Conservation (phyloP, 2,797 vertebrate species). For the Cuniculus paca region DNA sequence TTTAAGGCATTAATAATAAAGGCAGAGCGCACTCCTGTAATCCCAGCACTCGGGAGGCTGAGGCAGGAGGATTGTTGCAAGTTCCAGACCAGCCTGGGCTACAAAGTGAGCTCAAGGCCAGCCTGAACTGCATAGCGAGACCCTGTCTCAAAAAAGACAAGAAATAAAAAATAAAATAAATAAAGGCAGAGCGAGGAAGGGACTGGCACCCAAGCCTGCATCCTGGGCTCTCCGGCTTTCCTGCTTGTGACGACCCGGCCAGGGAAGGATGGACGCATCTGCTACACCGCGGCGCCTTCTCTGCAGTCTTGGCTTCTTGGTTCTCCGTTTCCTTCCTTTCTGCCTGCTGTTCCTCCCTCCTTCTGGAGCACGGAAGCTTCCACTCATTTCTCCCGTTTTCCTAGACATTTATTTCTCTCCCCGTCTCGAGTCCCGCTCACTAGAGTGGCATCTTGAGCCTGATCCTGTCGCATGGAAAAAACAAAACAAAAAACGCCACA, state of each 20-base stretch:
- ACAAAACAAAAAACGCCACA: neutral
- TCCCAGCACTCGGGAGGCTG: too few relatives aligned
- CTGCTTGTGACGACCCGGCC: neutral
- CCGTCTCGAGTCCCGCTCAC: slow-evolving; percentile 57
- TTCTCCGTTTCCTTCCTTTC: neutral
- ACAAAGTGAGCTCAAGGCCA: too few relatives aligned
- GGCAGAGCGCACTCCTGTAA: too few relatives aligned
- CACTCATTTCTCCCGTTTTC: slow-evolving; percentile 65
- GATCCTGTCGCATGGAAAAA: slow-evolving; percentile 70
- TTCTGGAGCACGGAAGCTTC: slow-evolving; percentile 54
- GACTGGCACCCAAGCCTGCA: neutral
- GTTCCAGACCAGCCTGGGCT: too few relatives aligned
- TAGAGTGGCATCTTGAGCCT: slow-evolving; percentile 73
- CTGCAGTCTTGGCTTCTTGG: neutral
- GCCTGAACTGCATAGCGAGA: too few relatives aligned
- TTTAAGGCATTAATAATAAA: neutral
- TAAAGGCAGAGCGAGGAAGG: neutral
- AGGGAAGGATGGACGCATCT: neutral
- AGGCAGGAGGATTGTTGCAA: too few relatives aligned
- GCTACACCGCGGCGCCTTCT: neutral
- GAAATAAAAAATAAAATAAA: too few relatives aligned
- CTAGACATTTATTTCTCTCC: slow-evolving; percentile 66
- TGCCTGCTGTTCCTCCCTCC: neutral
- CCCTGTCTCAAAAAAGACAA: too few relatives aligned
- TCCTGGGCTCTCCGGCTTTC: neutral